phyloP scores from a whole-genome alignment of 2,888 invertebrate species.

The Andrena praecox region DNA sequence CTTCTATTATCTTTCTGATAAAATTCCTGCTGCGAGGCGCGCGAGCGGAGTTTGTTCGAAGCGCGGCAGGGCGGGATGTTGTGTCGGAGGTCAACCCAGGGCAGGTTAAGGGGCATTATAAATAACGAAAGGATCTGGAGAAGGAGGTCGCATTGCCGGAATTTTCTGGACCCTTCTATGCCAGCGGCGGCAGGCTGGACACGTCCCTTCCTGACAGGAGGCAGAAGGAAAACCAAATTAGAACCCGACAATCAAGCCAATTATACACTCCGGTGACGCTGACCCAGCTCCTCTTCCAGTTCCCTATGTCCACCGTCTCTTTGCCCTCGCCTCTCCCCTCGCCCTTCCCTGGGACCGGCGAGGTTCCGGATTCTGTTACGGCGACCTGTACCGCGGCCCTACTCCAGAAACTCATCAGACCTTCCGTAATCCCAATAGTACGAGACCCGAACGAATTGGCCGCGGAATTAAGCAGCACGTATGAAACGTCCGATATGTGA shows the following conservation, averaged over 20 bases:
- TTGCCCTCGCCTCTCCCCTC: constrained; percentile 70
- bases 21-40: neutral
- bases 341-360: constrained; percentile 57
- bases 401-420: constrained; percentile 83
- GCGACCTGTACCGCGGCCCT: constrained; percentile 73
- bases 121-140: constrained; percentile 74
- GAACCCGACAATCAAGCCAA: constrained; percentile 84
- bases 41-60: constrained; percentile 50
- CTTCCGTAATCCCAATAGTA: constrained; percentile 81
- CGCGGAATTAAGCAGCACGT: constrained; percentile 80
- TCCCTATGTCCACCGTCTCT: constrained; percentile 72
- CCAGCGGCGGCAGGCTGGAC: constrained; percentile 66
- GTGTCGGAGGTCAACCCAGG: constrained; percentile 44
- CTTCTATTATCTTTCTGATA: neutral
- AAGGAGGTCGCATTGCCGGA: constrained; percentile 65
- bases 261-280: constrained; percentile 84
- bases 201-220: constrained; percentile 74
- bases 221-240: constrained; percentile 82
- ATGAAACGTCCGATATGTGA: constrained; percentile 72
- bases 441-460: constrained; percentile 80
- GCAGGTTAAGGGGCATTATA: constrained; percentile 61
- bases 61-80: constrained; percentile 39
- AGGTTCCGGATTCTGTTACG: constrained; percentile 65
- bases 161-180: constrained; percentile 64
- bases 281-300: constrained; percentile 80